Percentiles rank a stretch among this genome's conserved stretches.
phyloP scores from a whole-genome alignment of 2,113 vertebrate species.

The Acinonyx jubatus region DNA sequence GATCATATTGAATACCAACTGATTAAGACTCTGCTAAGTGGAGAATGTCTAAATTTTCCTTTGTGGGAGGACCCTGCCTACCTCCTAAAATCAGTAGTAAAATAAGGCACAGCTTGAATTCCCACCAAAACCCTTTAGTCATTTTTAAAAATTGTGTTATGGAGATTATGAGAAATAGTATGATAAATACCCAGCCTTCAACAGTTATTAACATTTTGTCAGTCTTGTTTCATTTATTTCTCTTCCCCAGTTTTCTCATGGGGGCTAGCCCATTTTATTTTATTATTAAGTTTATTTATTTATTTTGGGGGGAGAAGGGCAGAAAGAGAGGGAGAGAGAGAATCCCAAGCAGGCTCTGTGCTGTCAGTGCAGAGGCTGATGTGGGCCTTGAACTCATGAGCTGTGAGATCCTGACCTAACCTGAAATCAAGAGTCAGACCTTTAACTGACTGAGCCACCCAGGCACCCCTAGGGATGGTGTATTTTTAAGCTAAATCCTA shows the following conservation, averaged over 20 bases:
- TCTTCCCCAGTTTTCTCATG: neutral
- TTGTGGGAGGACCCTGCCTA: neutral
- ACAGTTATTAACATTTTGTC: neutral
- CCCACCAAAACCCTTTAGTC: neutral
- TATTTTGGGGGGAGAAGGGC: too few species aligned
- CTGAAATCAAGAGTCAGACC: too few species aligned
- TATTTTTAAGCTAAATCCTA: constrained; percentile 46
- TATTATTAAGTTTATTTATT: too few species aligned
- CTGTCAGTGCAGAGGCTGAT: too few species aligned
- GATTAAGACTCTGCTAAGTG: neutral
- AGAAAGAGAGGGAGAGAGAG: too few species aligned
- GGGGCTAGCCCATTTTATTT: neutral
- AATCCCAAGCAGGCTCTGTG: too few species aligned
- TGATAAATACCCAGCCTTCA: neutral
- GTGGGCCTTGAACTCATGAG: too few species aligned
- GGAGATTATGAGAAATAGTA: neutral
- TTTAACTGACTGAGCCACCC: too few species aligned
- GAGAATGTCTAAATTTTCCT: neutral
- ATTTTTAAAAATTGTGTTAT: neutral
- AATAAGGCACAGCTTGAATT: neutral
- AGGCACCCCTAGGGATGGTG: neutral
- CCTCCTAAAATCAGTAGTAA: neutral
- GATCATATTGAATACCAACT: neutral
- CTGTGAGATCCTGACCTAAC: too few species aligned
- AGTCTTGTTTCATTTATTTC: constrained; percentile 20